These are phyloP conservation scores for Aporrectodea caliginosa DNA, from an alignment of 1,140 invertebrate genomes.

Conservation along the genomic window DNA sequence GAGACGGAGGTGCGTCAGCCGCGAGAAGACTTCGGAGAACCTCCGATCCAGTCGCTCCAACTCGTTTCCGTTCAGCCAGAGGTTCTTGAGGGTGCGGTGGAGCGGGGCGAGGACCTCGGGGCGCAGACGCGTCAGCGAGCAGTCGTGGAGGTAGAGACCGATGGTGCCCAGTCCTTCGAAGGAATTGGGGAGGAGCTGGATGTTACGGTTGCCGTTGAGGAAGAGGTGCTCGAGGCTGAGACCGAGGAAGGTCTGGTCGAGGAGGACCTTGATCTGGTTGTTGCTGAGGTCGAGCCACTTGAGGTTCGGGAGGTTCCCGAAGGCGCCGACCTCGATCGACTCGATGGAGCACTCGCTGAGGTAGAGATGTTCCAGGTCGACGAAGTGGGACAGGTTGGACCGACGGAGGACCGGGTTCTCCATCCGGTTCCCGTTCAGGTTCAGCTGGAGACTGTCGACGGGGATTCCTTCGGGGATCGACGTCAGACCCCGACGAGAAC, in stretches of 20 bases:
- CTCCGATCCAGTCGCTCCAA: constrained; percentile 43
- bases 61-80: constrained; percentile 52
- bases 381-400: constrained; percentile 46
- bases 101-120: constrained; percentile 46
- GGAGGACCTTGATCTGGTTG: constrained; percentile 46
- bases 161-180: constrained; percentile 48
- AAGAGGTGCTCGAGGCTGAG: constrained; percentile 50
- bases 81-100: constrained; percentile 44
- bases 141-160: constrained; percentile 52
- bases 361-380: constrained; percentile 47
- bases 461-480: constrained; percentile 48
- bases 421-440: constrained; percentile 50
- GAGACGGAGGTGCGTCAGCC: constrained; percentile 46
- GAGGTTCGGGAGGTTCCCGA: constrained; percentile 46
- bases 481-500: constrained; percentile 43
- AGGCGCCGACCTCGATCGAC: constrained; percentile 47
- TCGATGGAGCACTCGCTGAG: constrained; percentile 52
- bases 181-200: constrained; percentile 44
- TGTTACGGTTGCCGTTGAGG: constrained; percentile 49
- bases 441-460: constrained; percentile 45
- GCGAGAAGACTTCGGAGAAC: constrained; percentile 46
- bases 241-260: constrained; percentile 51
- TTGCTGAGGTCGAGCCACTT: constrained; percentile 52
- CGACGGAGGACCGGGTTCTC: constrained; percentile 38
- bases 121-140: constrained; percentile 43